Percentiles rank a stretch among this genome's conserved stretches.
Evolutionary conservation across 2,797 vertebrate species (phyloP).

Genomic region (Orientallactaga sibirica): DNA sequence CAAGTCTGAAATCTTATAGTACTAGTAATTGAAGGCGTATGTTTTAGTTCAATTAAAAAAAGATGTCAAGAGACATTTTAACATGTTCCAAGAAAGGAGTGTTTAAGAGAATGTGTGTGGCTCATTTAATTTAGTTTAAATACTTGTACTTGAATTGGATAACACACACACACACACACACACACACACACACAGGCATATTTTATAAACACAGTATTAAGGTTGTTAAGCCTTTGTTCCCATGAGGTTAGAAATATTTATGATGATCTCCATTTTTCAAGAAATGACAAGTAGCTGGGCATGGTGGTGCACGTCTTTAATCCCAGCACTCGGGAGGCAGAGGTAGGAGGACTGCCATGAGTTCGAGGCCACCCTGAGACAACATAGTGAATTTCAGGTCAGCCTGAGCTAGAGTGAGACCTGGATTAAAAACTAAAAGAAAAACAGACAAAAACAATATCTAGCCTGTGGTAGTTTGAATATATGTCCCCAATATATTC

Average conservation of each 20-base stretch:
- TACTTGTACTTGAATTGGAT: slow-evolving; percentile 32
- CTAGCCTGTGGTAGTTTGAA: too few relatives aligned
- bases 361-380: too few relatives aligned
- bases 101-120: slow-evolving; percentile 33
- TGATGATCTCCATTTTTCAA: background rate
- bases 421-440: background rate
- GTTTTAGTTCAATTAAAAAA: slow-evolving; percentile 66
- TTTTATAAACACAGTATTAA: background rate
- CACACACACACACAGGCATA: background rate
- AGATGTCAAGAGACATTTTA: slow-evolving; percentile 56
- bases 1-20: slow-evolving; percentile 61
- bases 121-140: slow-evolving; percentile 61
- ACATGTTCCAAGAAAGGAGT: slow-evolving; percentile 21
- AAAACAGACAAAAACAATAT: background rate
- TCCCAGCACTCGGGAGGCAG: too few relatives aligned
- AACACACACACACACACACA: background rate
- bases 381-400: too few relatives aligned
- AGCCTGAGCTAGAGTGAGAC: too few relatives aligned
- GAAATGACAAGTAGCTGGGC: background rate
- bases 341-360: too few relatives aligned
- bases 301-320: too few relatives aligned
- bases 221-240: background rate
- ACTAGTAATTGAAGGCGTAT: slow-evolving; percentile 52
- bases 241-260: background rate
- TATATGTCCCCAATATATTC: too few relatives aligned